phyloP scores from a whole-genome alignment of 53 echinoderm and acorn worm species.

The Pentamera pediparva region DNA sequence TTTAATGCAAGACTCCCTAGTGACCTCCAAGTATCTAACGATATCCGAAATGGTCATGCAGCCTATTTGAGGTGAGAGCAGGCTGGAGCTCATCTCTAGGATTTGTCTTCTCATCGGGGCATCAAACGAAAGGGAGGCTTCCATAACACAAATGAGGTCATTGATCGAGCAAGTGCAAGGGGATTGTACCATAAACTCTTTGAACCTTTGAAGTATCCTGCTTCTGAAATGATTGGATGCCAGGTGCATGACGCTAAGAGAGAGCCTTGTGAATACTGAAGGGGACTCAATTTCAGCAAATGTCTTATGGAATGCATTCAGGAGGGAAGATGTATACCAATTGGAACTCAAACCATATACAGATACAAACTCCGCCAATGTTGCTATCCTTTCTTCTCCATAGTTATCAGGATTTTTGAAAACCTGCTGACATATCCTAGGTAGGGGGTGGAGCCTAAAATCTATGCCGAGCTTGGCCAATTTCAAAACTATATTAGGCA shows the following conservation, averaged over 20 bases:
- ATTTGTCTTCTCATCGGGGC: neutral
- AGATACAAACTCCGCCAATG: neutral
- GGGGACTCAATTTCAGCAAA: neutral
- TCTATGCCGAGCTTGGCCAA: neutral
- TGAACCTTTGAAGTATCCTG: neutral
- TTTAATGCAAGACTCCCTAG: neutral
- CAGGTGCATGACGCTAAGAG: neutral
- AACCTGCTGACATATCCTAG: neutral
- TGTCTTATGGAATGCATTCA: neutral
- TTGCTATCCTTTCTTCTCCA: neutral
- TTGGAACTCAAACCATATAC: neutral
- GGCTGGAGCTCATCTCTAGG: neutral
- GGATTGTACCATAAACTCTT: neutral
- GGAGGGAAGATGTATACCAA: neutral
- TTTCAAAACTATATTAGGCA: neutral
- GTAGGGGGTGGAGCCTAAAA: neutral
- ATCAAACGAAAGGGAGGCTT: neutral
- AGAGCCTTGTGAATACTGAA: neutral
- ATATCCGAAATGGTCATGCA: neutral
- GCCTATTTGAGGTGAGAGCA: neutral
- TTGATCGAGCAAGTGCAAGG: neutral
- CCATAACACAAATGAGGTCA: neutral
- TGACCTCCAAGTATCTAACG: neutral
- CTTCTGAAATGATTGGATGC: neutral
- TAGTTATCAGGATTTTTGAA: neutral